These are phyloP conservation scores for Amphipoea oculea DNA, from an alignment of 2,888 invertebrate species.

Conservation along the genomic window DNA sequence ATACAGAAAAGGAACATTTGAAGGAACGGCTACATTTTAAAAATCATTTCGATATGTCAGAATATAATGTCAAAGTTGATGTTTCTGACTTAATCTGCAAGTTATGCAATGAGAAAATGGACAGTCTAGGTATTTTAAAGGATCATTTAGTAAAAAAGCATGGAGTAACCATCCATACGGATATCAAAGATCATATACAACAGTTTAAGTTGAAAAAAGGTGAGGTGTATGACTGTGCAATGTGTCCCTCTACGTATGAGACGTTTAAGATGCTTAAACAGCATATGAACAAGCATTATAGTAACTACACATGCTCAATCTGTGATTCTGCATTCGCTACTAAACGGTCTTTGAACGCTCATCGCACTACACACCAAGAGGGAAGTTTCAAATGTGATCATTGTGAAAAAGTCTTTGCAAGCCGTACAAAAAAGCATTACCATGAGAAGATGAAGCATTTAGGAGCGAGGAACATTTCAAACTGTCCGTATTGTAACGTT, in stretches of 20 bases:
- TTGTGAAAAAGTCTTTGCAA: constrained; percentile 84
- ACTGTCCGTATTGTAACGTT: constrained; percentile 83
- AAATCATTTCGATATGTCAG: constrained; percentile 75
- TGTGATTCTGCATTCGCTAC: constrained; percentile 83
- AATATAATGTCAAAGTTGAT: constrained; percentile 81
- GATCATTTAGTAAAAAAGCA: constrained; percentile 79
- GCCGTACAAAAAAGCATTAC: constrained; percentile 79
- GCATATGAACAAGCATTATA: constrained; percentile 86
- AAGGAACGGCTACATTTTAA: constrained; percentile 76
- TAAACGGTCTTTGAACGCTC: constrained; percentile 79
- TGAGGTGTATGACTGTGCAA: constrained; percentile 80
- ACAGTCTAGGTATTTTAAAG: constrained; percentile 73
- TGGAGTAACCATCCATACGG: constrained; percentile 73
- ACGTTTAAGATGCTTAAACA: constrained; percentile 87
- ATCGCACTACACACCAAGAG: constrained; percentile 78
- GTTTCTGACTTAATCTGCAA: constrained; percentile 75
- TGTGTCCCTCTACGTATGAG: constrained; percentile 83
- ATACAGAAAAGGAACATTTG: constrained; percentile 73
- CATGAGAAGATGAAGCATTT: constrained; percentile 84
- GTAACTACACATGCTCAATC: constrained; percentile 78
- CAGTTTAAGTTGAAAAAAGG: constrained; percentile 84
- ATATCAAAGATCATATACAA: constrained; percentile 83
- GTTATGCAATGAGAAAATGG: constrained; percentile 73
- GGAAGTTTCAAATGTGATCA: constrained; percentile 84
- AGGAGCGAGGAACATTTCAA: constrained; percentile 82